Base-by-base conservation (phyloP, 2,888 invertebrate species). In the Dicranocentrus wangi region DNA sequence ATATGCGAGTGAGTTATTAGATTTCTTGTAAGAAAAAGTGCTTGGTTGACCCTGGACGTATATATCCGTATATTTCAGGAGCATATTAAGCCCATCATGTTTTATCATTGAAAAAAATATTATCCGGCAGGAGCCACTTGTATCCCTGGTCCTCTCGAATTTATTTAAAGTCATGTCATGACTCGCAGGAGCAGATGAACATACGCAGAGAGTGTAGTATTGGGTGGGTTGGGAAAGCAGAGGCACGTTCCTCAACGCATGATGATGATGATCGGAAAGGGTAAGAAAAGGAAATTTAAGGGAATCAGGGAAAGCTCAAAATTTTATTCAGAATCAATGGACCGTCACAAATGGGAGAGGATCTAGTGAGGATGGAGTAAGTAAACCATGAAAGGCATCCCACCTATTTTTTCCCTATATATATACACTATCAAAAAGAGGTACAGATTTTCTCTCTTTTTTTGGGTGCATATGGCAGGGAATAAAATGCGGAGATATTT, bases 281-380 rank as follows among this genome's bases (percentile, higher is more conserved):
- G 77, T 61, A 61, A 61, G 27, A 63, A 70, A 63, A 78, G 79
- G 79, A 72, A 77, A 77, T 77, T 77, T 77, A 80, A 72, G 60
- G 73, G 80, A 76, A 76, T 70, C 68, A 66, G 72, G 80, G 55
- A 77, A 76, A 81, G 81, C 75, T 70, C 70, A 77, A 81, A 85
- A 83, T 83, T 85, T 85, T 82, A 85, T 85, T 85, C 83, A 83
- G 77, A 83, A 70, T 83, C 83, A 85, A 85, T 85, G 85, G 83
- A 82, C 83, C 83, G 83, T 83, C 53, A 42, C 73, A 82, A 82
- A 84, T 79, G 79, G 83, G 69, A 73, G 70, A 65, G 78, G 78
- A 78, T 78, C 70, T 78, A 69, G 55, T 32, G 32, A 32, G 32
- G 32, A 32, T 32, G 58, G 55, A 65, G 65, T 75, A 63, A 75